Base-by-base conservation (phyloP, 2,888 invertebrate species). In the Nipponacmea schrenckii region DNA sequence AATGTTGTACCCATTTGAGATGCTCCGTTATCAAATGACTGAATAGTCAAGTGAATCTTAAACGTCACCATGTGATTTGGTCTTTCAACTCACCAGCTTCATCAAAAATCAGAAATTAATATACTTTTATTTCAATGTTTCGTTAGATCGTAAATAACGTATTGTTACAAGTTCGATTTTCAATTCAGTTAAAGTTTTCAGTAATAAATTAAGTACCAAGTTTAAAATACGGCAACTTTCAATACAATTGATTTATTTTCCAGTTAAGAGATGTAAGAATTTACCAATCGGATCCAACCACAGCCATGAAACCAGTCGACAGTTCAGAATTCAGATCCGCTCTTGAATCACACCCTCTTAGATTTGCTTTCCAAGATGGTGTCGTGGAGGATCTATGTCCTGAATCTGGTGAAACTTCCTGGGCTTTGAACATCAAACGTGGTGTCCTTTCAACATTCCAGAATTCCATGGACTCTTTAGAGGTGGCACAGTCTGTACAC, bases 391-490 rank as follows among this genome's bases (percentile, higher is more conserved):
- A 93, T 7, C 92, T 97, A 79, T 97, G 97, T 86, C 90, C 93
- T 0, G 92, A 93, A 73, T 92, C 90, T 0, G 96, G 96, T 84
- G 97, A 97, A 85, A 92, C 92, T 0, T 92, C 93, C 26, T 93
- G 94, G 84, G 94, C 95, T 0, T 92, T 97, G 69, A 97, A 97
- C 90, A 92, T 97, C 86, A 97, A 97, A 91, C 92, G 96, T 78
- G 96, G 94, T 3, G 92, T 97, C 77, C 92, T 96, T 70, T 96
- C 96, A 0, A 91, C 95, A 84, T 91, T 96, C 74, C 96, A 97
- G 87, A 97, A 96, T 87, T 93, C 93, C 75, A 96, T 96, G 96
- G 91, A 84, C 8, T 79, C 95, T 74, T 94, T 96, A 80, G 95
- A 95, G 87, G 92, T 94, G 44, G 80, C 80, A 71, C 77, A 80